Percentiles rank a stretch among this genome's conserved stretches.
Evolutionary conservation across 2,113 vertebrate species (phyloP).

Genomic region (Pagrus major): DNA sequence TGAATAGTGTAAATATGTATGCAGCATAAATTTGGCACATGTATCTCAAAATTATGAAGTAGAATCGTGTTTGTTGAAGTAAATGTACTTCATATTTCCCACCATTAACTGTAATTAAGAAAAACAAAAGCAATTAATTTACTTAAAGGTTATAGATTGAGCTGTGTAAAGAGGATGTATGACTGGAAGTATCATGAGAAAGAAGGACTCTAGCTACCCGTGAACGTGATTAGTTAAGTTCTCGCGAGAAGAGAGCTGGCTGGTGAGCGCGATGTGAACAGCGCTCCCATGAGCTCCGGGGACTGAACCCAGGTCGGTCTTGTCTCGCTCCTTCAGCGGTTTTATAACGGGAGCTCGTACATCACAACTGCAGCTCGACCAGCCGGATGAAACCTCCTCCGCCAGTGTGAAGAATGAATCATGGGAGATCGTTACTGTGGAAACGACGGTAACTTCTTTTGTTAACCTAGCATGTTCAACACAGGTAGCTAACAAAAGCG

Average conservation of each 20-base stretch:
- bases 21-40: too few species aligned
- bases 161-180: too few species aligned
- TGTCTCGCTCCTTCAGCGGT: not conserved
- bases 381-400: slow-evolving; percentile 48
- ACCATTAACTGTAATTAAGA: too few species aligned
- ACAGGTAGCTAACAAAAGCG: not conserved
- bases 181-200: too few species aligned
- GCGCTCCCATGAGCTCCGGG: not conserved
- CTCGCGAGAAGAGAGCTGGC: slow-evolving; percentile 59
- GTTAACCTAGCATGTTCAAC: slow-evolving; percentile 55
- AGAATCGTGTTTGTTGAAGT: too few species aligned
- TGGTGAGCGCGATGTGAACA: not conserved
- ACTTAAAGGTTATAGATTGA: too few species aligned
- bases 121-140: too few species aligned
- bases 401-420: slow-evolving; percentile 62
- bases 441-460: slow-evolving; percentile 78
- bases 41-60: too few species aligned
- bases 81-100: too few species aligned
- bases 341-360: not conserved
- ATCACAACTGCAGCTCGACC: slow-evolving; percentile 55
- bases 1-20: too few species aligned
- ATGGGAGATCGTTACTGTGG: slow-evolving; percentile 79
- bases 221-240: too few species aligned
- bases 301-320: slow-evolving; percentile 68
- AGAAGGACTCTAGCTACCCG: too few species aligned